Conservation (phyloP, 2,888 invertebrate genomes). For the Eupithecia exiguata region DNA sequence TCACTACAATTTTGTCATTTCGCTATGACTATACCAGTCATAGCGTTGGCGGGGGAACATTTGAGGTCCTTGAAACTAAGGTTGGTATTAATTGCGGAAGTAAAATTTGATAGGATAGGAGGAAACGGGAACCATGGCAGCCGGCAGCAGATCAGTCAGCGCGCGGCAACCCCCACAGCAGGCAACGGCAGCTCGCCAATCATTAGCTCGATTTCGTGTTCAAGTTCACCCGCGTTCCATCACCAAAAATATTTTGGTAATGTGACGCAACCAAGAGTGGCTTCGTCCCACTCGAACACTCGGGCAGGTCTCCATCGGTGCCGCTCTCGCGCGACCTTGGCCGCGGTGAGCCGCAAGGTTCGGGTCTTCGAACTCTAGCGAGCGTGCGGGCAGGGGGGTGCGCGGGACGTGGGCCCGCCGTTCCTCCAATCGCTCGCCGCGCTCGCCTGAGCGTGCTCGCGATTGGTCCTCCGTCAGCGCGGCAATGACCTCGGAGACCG, state of each 20-base stretch:
- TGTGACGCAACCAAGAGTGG: slow-evolving; percentile 79
- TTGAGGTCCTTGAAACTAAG: not conserved
- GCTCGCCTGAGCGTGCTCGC: slow-evolving; percentile 76
- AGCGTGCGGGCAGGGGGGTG: slow-evolving; percentile 62
- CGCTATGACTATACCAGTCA: no score
- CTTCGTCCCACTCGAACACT: slow-evolving; percentile 75
- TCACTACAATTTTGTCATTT: not conserved
- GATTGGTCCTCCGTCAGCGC: slow-evolving; percentile 83
- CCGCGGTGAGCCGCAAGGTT: slow-evolving; percentile 95
- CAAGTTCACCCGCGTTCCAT: slow-evolving; percentile 83
- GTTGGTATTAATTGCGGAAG: slow-evolving; percentile 56
- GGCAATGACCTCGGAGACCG: slow-evolving; percentile 93
- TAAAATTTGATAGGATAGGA: slow-evolving; percentile 55
- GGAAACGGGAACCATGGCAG: slow-evolving; percentile 63
- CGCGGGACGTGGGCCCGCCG: slow-evolving; percentile 70
- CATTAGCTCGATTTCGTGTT: slow-evolving; percentile 81
- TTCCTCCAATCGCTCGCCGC: slow-evolving; percentile 77
- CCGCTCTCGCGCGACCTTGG: slow-evolving; percentile 87
- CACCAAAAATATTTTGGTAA: slow-evolving; percentile 83
- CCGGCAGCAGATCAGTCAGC: slow-evolving; percentile 75
- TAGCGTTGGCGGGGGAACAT: not conserved
- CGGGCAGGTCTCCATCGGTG: slow-evolving; percentile 69
- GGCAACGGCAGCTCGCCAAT: slow-evolving; percentile 58
- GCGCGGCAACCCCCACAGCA: slow-evolving; percentile 68
- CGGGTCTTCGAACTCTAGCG: slow-evolving; percentile 88